Evolutionary conservation across 92 coral and sea anemone species (phyloP), one percentile per base, ranked within the genome.

Genomic region (Nematostella vectensis): DNA sequence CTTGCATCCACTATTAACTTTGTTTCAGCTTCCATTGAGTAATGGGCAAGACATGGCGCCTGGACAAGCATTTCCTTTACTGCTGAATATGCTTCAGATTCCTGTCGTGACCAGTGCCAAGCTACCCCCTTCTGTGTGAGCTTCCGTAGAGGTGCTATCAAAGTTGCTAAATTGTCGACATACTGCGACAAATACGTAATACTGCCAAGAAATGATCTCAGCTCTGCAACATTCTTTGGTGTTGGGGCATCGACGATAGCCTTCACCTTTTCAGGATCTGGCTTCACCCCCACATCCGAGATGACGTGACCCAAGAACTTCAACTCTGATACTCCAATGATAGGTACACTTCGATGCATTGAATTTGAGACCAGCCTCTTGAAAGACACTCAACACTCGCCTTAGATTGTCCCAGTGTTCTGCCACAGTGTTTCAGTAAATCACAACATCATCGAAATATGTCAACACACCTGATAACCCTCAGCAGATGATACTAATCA

Each of bases 1-100:
- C 63, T 68, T 23, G 72, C 47, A 65, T 65, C 72, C 12, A 65
- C 65, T 29, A 37, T 64, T 38, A 65, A 31, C 44, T 65, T 65
- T 42, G 54, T 67, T 18, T 67, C 56, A 26, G 66, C 73, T 43
- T 67, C 66, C 65, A 39, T 59, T 26, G 51, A 59, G 39, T 39
- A 42, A 19, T 54, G 59, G 15, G 75, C 75, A 27, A 58, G 26
- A 30, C 75, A 69, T 28, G 75, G 60, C 8, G 75, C 60, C 43
- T 66, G 27, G 10, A 22, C 39, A 4, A 55, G 40, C 17, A 55
- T 25, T 55, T 52, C 29, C 16, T 23, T 52, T 27, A 26, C 59
- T 26, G 16, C 31, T 54, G 39, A 26, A 30, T 2, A 49, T 33
- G 69, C 69, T 30, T 25, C 18, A 11, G 69, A 30, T 27, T 49